phyloP scores from a whole-genome alignment of 2,888 invertebrate genomes.

The Sipha maydis region DNA sequence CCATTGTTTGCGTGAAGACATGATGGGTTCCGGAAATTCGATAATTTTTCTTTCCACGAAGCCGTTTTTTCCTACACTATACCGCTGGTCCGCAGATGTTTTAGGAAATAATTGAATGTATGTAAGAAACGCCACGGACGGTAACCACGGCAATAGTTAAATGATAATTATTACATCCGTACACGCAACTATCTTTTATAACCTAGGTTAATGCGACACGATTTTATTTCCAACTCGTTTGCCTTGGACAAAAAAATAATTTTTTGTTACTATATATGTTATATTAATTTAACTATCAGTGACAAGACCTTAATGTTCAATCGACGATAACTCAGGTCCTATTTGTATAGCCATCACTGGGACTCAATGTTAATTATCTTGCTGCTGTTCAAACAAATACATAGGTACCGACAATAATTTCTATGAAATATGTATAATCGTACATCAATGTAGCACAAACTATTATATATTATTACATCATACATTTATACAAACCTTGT shows the following conservation, averaged over 20 bases:
- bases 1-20: conserved; percentile 33
- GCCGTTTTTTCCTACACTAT: conserved; percentile 14
- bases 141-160: conserved; percentile 14
- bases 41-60: conserved; percentile 27
- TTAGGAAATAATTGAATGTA: conserved; percentile 11
- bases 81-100: conserved; percentile 20
- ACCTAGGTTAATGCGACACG: conserved; percentile 16
- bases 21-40: conserved; percentile 52
- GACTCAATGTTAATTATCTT: conserved; percentile 1
- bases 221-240: conserved; percentile 30
- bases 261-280: not conserved
- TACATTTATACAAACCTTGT: not conserved
- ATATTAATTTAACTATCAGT: conserved; percentile 20
- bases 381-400: not conserved
- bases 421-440: too few species aligned
- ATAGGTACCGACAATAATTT: too few species aligned
- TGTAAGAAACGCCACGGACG: conserved; percentile 41
- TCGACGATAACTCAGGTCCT: not conserved
- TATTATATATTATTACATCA: too few species aligned
- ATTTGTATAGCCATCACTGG: not conserved
- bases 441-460: too few species aligned
- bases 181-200: conserved; percentile 29
- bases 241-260: conserved; percentile 7
- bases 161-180: conserved; percentile 36
- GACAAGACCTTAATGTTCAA: conserved; percentile 31